Base-by-base conservation (phyloP, 1,140 invertebrate species). In the Danaus melanippus region DNA sequence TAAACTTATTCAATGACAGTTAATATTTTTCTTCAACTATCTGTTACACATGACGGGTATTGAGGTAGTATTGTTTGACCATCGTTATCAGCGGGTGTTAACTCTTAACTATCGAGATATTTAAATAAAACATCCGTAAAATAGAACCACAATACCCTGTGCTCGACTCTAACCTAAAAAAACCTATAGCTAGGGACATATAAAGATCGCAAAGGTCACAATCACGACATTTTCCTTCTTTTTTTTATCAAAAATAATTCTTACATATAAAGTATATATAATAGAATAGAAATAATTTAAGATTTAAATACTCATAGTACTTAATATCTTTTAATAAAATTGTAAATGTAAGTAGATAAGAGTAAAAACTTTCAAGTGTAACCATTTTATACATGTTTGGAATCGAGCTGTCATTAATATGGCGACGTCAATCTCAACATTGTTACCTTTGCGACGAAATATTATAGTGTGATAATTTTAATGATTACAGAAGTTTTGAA, bases 121-220 rank as follows among this genome's bases (percentile, higher is more conserved):
- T 69, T 69, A 52, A 58, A 69, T 67, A 76, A 77, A 79, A 75
- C 79, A 63, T 81, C 74, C 83, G 66, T 77, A 79, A 84, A 81
- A 86, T 86, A 84, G 79, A 81, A 84, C 83, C 83, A 79, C 83
- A 86, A 86, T 86, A 86, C 83, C 83, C 83, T 86, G 83, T 86
- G 79, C 69, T 84, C 76, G 69, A 81, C 53, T 77, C 71, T 86
- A 83, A 76, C 74, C 83, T 86, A 86, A 69, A 32, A 21, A 75
- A 62, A 77, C 75, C 74, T 86, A 84, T 74, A 74, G 69, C 80
- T 84, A 86, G 76, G 79, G 79, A 83, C 80, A 84, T 32, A 72
- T 74, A 79, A 32, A 67, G 66, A 76, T 84, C 76, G 80, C 80
- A 82, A 82, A 83, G 76, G 71, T 76, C 61, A 77, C 82, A 82